Evolutionary conservation across 2,888 invertebrate genomes (phyloP), one percentile per base, ranked within the genome.

Genomic region (Gryllus longicercus): DNA sequence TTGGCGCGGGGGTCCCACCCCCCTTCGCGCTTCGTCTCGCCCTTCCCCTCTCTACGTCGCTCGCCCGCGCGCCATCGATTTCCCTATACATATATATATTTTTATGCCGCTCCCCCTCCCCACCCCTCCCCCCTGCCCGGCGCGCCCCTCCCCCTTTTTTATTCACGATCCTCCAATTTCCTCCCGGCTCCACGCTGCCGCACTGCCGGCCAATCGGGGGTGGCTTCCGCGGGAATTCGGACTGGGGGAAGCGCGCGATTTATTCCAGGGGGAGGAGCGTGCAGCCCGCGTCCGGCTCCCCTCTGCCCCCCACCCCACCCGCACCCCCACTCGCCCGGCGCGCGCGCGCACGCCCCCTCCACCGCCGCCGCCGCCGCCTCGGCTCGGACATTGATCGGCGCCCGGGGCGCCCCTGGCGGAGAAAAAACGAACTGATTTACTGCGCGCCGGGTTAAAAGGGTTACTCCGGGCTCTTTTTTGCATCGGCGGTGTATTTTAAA

Each of bases 161-260:
- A 63, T 11, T 11, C 63, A 14, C 63, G 63, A 12, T 63, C 63
- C 63, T 63, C 63, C 77, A 21, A 51, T 21, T 78, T 78, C 78
- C 74, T 74, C 63, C 63, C 74, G 78, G 74, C 75, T 79, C 78
- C 78, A 63, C 51, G 74, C 63, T n/a, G 21, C 63, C 78, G 78
- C 18, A 79, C 25, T 79, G 75, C 78, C 78, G 78, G 75, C 78
- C 78, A 79, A 79, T 79, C 49, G 21, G 38, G 12, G 21, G 74
- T 50, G 49, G 50, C 75, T 79, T 79, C 78, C 78, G 78, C 78
- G 75, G 78, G 75, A 79, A 79, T 79, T 78, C 50, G n/a, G 50
- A n/a, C 38, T 8, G 79, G 76, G 25, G 77, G 76, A 79, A 77
- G 77, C 50, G 79, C 74, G 77, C 80, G 77, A 80, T 80, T 80